phyloP scores from a whole-genome alignment of 2,888 invertebrate genomes.

The Myopa tessellatipennis region DNA sequence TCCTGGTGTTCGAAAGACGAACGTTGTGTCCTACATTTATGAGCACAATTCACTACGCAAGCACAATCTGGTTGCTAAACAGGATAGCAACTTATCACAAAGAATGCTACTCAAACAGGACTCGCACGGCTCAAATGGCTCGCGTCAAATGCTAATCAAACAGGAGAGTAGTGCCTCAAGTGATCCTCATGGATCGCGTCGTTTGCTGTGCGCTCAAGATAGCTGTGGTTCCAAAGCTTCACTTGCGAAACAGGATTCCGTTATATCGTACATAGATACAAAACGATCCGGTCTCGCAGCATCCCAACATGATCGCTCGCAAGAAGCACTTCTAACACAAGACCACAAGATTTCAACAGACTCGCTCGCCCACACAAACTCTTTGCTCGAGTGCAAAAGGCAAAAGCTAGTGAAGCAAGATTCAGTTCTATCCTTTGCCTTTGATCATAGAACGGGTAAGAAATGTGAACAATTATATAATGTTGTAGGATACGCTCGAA shows the following conservation, averaged over 20 bases:
- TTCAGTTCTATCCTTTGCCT: slow-evolving; percentile 67
- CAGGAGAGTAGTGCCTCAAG: slow-evolving; percentile 68
- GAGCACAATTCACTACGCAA: slow-evolving; percentile 66
- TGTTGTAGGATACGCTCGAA: neutral
- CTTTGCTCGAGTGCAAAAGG: slow-evolving; percentile 63
- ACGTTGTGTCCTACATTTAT: slow-evolving; percentile 72
- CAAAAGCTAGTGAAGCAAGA: slow-evolving; percentile 68
- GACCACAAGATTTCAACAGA: slow-evolving; percentile 62
- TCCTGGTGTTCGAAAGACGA: slow-evolving; percentile 70
- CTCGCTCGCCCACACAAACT: slow-evolving; percentile 52
- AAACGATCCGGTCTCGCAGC: slow-evolving; percentile 56
- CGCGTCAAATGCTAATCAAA: slow-evolving; percentile 66
- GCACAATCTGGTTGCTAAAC: slow-evolving; percentile 66
- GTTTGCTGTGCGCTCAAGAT: slow-evolving; percentile 66
- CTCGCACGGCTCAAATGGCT: slow-evolving; percentile 67
- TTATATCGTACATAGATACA: slow-evolving; percentile 68
- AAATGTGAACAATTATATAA: slow-evolving; percentile 4
- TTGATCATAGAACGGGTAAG: slow-evolving; percentile 65
- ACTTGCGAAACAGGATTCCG: slow-evolving; percentile 67
- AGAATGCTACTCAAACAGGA: slow-evolving; percentile 68
- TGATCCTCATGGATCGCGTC: slow-evolving; percentile 66
- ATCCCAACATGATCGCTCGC: slow-evolving; percentile 51
- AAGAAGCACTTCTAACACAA: slow-evolving; percentile 60
- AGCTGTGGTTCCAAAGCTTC: slow-evolving; percentile 67
- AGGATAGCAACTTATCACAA: slow-evolving; percentile 67